These are phyloP conservation scores for Drosophila rhopaloa DNA, from an alignment of 1,140 invertebrate species.

Conservation along the genomic window DNA sequence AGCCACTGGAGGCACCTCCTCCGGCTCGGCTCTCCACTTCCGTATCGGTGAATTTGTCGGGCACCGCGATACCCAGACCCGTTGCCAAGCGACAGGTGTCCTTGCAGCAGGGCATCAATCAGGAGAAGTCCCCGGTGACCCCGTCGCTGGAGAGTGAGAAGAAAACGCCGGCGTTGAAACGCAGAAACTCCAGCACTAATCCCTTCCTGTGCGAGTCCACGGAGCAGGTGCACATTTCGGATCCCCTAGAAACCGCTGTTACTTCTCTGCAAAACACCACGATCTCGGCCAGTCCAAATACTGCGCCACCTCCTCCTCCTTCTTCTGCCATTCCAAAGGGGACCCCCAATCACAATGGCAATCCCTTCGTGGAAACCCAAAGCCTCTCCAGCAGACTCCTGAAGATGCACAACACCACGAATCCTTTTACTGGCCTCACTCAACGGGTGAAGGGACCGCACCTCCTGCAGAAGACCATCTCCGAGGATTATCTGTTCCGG, in stretches of 20 bases:
- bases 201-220: conserved; percentile 76
- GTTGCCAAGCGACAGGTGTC: conserved; percentile 72
- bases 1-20: conserved; percentile 79
- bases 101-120: conserved; percentile 57
- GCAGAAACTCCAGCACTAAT: conserved; percentile 79
- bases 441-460: conserved; percentile 79
- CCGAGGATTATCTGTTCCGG: conserved; percentile 81
- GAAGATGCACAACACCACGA: conserved; percentile 63
- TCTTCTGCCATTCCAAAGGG: not conserved
- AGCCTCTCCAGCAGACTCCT: conserved; percentile 58
- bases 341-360: conserved; percentile 45
- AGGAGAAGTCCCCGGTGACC: not conserved
- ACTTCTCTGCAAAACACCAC: not conserved
- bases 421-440: conserved; percentile 68
- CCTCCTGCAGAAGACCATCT: conserved; percentile 82
- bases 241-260: not conserved
- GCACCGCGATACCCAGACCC: conserved; percentile 74
- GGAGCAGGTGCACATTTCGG: conserved; percentile 34
- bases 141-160: not conserved
- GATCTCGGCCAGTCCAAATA: too few species aligned
- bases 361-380: conserved; percentile 55
- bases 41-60: conserved; percentile 53
- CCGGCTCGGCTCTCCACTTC: conserved; percentile 82
- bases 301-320: not conserved
- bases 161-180: conserved; percentile 52